Evolutionary conservation across 1,140 invertebrate genomes (phyloP).

Genomic region (Schlechtendalia chinensis): DNA sequence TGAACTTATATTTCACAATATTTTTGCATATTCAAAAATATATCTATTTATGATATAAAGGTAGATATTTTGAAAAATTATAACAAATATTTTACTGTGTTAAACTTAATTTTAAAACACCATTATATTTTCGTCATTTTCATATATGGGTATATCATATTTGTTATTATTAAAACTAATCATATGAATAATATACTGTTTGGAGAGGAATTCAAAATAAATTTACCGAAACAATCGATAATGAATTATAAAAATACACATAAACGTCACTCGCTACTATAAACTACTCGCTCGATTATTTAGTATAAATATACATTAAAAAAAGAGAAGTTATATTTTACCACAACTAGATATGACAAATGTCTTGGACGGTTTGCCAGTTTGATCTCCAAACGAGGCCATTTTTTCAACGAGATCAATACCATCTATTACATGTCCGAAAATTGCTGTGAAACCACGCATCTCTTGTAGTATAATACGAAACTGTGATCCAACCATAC

Average conservation of each 20-base stretch:
- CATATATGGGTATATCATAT: constrained; percentile 1
- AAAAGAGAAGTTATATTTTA: constrained; percentile 59
- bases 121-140: constrained; percentile 25
- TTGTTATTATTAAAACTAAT: not conserved
- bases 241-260: constrained; percentile 49
- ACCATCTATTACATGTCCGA: constrained; percentile 77
- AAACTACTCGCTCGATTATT: constrained; percentile 50
- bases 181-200: constrained; percentile 33
- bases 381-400: constrained; percentile 71
- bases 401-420: constrained; percentile 78
- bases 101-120: not conserved
- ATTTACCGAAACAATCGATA: constrained; percentile 23
- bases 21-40: not conserved
- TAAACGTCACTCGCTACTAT: constrained; percentile 33
- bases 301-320: constrained; percentile 17
- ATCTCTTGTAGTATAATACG: constrained; percentile 77
- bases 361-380: constrained; percentile 73
- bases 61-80: constrained; percentile 15
- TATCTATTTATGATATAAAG: not conserved
- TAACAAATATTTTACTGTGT: constrained; percentile 23
- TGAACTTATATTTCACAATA: not conserved
- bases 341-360: constrained; percentile 75
- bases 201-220: constrained; percentile 35
- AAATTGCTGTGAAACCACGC: constrained; percentile 79
- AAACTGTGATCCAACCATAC: constrained; percentile 81